Evolutionary conservation across 2,888 invertebrate species (phyloP).

Genomic region (Kuschelorhynchus macadamiae): DNA sequence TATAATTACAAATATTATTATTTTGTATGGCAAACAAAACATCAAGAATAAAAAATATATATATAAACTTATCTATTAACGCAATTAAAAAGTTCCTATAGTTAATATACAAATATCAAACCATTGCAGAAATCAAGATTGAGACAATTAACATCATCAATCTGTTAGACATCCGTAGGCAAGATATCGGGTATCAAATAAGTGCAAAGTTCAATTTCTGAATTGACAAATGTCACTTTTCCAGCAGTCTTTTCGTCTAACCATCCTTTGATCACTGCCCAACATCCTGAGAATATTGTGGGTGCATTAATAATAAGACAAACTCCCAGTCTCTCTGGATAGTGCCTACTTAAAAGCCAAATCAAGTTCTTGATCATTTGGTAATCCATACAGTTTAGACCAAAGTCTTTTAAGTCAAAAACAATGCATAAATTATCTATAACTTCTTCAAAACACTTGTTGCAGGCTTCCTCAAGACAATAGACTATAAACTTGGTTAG

Average conservation of each 20-base stretch:
- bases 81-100: too few relatives aligned
- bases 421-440: conserved; percentile 85
- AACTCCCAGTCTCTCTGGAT: conserved; percentile 83
- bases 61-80: too few relatives aligned
- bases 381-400: conserved; percentile 85
- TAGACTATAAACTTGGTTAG: conserved; percentile 84
- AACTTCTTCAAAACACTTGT: conserved; percentile 84
- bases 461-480: conserved; percentile 83
- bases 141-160: too few relatives aligned
- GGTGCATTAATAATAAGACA: conserved; percentile 84
- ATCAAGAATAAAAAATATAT: too few relatives aligned
- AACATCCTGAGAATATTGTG: conserved; percentile 82
- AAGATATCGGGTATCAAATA: conserved; percentile 85
- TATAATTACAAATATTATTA: too few relatives aligned
- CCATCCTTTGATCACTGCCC: conserved; percentile 84
- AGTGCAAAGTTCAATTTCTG: conserved; percentile 80
- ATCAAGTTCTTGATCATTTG: conserved; percentile 84
- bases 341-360: conserved; percentile 83
- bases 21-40: too few relatives aligned
- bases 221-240: conserved; percentile 81
- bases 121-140: too few relatives aligned
- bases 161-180: conserved; percentile 75
- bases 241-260: conserved; percentile 83
- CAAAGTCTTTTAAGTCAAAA: conserved; percentile 83
- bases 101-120: too few relatives aligned